Base-by-base conservation (phyloP, 2,113 vertebrate species). In the Ameiurus melas region DNA sequence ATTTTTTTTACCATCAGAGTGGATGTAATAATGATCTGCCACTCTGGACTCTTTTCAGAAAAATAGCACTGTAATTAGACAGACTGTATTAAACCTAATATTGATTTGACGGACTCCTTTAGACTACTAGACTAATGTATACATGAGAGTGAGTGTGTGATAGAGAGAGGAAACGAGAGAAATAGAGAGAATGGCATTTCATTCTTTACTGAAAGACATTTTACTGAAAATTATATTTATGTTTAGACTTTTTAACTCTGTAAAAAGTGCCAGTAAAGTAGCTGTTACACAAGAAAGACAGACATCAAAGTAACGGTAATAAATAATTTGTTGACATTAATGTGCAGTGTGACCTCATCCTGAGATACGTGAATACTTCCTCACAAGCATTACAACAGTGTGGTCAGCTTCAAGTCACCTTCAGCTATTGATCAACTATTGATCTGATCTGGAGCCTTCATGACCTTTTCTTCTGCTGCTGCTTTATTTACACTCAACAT, bases 1-100 rank as follows among this genome's bases (percentile, higher is more conserved):
- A 2, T 53, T 53, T 53, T 43, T 88, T 88, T 90, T 58, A 90
- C 64, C 70, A 83, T 36, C 16, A 62, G 70, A 8, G 73, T 89
- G 80, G 75, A 70, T 85, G 73, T 89, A 85, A 89, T 78, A 87
- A 83, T 30, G 80, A 87, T 87, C 53, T 81, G 87, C 68, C 51
- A 68, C 43, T 92, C 91, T 90, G 83, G 55, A 84, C 60, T 88
- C 77, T 47, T 89, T 89, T 71, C 64, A 83, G 62, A 78, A 86
- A 71, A 83, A 83, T 83, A 85, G 91, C 84, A 84, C 84, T 89
- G 90, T 92, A 85, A 77, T 92, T 79, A 90, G n/a, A 78, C 82
- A 83, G 66, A 85, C 64, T 43, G 70, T 85, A 84, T 83, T 68
- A 90, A 85, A 83, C 58, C 83, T 78, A 53, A 89, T 85, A 91